Percentiles rank a stretch among this genome's conserved stretches.
phyloP scores from a whole-genome alignment of 2,113 vertebrate species.

The Lepisosteus osseus region DNA sequence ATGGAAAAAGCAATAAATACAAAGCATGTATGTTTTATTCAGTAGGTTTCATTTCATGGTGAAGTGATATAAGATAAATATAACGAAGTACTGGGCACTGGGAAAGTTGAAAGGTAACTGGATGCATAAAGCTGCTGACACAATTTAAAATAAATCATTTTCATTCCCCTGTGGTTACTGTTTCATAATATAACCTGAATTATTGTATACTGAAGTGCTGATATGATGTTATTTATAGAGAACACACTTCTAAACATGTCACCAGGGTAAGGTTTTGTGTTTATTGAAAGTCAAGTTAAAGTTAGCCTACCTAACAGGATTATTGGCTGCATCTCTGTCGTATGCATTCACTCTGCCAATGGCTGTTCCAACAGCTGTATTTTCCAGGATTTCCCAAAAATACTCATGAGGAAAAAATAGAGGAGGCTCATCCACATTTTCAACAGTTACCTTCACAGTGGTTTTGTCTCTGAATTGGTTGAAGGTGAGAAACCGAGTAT shows the following conservation, averaged over 20 bases:
- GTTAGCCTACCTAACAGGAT: constrained; percentile 69
- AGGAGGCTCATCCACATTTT: constrained; percentile 87
- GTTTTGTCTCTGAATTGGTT: constrained; percentile 71
- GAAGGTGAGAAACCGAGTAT: constrained; percentile 57
- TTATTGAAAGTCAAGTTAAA: background rate
- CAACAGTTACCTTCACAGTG: constrained; percentile 76
- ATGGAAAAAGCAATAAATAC: constrained; percentile 55
- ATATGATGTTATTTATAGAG: background rate
- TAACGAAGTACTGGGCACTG: constrained; percentile 55
- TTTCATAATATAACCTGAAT: constrained; percentile 17
- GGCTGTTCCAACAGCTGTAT: constrained; percentile 46
- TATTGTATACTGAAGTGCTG: constrained; percentile 4
- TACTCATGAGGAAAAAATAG: constrained; percentile 67
- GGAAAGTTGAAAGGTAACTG: constrained; percentile 60
- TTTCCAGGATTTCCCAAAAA: constrained; percentile 78
- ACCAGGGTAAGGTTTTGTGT: background rate
- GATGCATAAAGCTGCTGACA: constrained; percentile 48
- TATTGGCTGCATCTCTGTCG: constrained; percentile 74
- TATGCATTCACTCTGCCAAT: constrained; percentile 73
- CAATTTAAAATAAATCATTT: constrained; percentile 63
- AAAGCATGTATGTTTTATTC: constrained; percentile 62
- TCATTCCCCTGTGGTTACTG: constrained; percentile 46
- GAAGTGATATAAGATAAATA: constrained; percentile 70
- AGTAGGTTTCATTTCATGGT: constrained; percentile 63
- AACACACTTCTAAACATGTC: background rate